Conservation (phyloP, 2,888 invertebrate genomes). For the Amphipoea lucens region DNA sequence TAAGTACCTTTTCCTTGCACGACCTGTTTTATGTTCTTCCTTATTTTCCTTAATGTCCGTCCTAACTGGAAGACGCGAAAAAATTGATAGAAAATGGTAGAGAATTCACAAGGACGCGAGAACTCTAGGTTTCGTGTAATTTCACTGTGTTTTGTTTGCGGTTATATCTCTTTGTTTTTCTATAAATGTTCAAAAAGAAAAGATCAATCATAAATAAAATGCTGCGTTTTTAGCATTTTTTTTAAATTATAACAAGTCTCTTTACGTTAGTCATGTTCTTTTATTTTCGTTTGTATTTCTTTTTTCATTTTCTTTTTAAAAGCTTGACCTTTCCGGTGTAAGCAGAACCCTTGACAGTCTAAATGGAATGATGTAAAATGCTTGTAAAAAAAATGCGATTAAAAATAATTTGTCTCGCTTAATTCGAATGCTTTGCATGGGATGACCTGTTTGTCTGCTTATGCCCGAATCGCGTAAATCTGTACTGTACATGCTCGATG, state of each 20-base stretch:
- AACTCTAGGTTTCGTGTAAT: not conserved
- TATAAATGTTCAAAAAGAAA: not conserved
- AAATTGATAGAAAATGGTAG: not conserved
- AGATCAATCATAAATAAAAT: not conserved
- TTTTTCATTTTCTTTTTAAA: conserved; percentile 1
- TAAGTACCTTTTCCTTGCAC: conserved; percentile 75
- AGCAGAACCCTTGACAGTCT: conserved; percentile 19
- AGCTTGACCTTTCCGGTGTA: conserved; percentile 34
- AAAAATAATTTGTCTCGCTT: conserved; percentile 20
- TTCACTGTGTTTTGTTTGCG: conserved; percentile 3
- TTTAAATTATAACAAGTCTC: not conserved
- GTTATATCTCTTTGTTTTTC: not conserved
- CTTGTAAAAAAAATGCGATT: conserved; percentile 8
- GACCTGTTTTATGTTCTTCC: conserved; percentile 74
- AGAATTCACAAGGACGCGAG: conserved; percentile 13
- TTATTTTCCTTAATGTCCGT: conserved; percentile 51
- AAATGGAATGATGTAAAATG: conserved; percentile 20
- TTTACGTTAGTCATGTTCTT: not conserved
- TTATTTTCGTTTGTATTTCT: not conserved
- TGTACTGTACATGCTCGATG: conserved; percentile 89
- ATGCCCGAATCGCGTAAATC: conserved; percentile 60
- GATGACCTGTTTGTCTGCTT: conserved; percentile 71
- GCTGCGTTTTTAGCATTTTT: conserved; percentile 1
- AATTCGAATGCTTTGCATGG: conserved; percentile 72
- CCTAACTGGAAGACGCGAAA: conserved; percentile 24